Base-by-base conservation (phyloP, 2,113 vertebrate genomes). In the Bubo bubo region DNA sequence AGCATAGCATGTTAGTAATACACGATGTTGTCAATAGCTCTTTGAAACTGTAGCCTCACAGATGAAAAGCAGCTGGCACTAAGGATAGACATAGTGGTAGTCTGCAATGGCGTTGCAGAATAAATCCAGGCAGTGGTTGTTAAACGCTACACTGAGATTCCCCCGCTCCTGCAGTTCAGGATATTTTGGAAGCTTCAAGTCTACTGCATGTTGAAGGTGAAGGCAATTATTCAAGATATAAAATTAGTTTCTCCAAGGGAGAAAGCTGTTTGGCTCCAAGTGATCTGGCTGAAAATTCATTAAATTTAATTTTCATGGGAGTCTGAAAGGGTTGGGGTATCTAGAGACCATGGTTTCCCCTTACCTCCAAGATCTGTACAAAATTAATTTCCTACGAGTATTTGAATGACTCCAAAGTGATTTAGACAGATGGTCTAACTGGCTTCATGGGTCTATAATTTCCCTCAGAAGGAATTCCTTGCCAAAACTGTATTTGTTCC, bases 341-440 rank as follows among this genome's bases (percentile, higher is more conserved):
- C 66, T 30, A 77, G 81, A 82, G 64, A 77, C n/a, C 55, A 17
- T 35, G 34, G 10, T 89, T 96, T 94, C 52, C 89, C 53, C 63
- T 93, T 47, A 86, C 32, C 77, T 96, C 91, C 88, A 67, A 71
- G 62, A 79, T 77, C 53, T 93, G n/a, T 68, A 73, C 24, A 93
- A 90, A 83, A 72, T 94, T 30, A 94, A 92, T 96, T 95, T 88
- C 58, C 74, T 91, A 73, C 4, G 35, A 95, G 91, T 80, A 86
- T 72, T n/a, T 74, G 79, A 95, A 93, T 71, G 52, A 92, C 37
- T 93, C 70, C 53, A 70, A 95, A 94, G 73, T 53, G 90, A 89
- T 75, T 75, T 75, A 96, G 76, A 91, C 71, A 98, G 88, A 95
- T 95, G 89, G 75, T 72, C 47, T 87, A 93, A 86, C 73, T 82